Evolutionary conservation across 2,888 invertebrate species (phyloP), one percentile per base, ranked within the genome.

Genomic region (Plagodis pulveraria): DNA sequence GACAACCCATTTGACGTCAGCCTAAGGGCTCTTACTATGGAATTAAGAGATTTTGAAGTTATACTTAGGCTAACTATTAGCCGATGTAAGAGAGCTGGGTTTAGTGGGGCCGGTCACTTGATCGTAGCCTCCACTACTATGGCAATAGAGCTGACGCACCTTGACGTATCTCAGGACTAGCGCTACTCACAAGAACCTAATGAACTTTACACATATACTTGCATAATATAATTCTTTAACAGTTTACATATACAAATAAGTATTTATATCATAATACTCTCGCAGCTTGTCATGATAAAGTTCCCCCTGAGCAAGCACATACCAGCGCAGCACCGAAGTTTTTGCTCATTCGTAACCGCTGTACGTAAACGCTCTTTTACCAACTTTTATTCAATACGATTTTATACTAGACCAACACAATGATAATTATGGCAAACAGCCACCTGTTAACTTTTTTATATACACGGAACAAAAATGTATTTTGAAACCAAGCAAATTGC

Each of bases 381-480:
- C 76, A 82, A 86, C 81, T 84, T 86, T 86, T 81, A 86, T 87
- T 85, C 82, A 80, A 84, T 85, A 82, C 84, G 85, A 88, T 89
- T 89, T 88, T 88, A 86, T 83, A 85, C 85, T 87, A 89, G 87
- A 87, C 86, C 84, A 85, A 86, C 82, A 74, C 80, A 76, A 83
- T 83, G 88, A 87, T 88, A 89, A 89, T 89, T n/a, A n/a, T n/a
- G n/a, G n/a, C n/a, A n/a, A n/a, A n/a, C n/a, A n/a, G n/a, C n/a
- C n/a, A n/a, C n/a, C n/a, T 22, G 22, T 22, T 22, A 22, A 22
- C 22, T 22, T 22, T 22, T n/a, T n/a, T n/a, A n/a, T n/a, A n/a
- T n/a, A n/a, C n/a, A n/a, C n/a, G n/a, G n/a, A n/a, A n/a, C n/a
- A n/a, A n/a, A n/a, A n/a, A n/a, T n/a, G n/a, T n/a, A n/a, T n/a